Percentiles rank a stretch among this genome's conserved stretches.
Conservation (phyloP, 2,113 vertebrate species). For the Microcebus lehilahytsara region DNA sequence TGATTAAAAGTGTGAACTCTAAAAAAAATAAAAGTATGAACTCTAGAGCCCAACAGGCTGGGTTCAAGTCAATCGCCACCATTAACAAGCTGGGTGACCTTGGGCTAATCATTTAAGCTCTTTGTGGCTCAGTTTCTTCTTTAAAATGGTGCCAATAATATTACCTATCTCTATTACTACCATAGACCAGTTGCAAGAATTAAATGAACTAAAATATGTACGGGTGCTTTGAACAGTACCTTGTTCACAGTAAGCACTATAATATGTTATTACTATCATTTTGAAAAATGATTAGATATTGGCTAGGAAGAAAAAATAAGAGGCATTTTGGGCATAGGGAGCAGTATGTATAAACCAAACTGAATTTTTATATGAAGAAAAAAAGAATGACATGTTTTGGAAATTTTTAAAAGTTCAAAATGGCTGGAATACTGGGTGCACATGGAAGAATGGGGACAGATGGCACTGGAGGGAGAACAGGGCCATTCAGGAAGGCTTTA, state of each 20-base stretch:
- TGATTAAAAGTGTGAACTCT: background rate
- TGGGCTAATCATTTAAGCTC: background rate
- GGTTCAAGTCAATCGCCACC: background rate
- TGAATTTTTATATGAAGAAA: background rate
- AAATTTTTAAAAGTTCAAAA: background rate
- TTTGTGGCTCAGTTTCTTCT: background rate
- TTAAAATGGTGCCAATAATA: background rate
- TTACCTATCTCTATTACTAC: background rate
- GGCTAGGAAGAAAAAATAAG: background rate
- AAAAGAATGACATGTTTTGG: background rate
- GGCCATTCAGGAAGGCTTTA: background rate
- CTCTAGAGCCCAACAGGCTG: background rate
- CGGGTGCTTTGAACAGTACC: background rate
- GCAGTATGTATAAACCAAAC: background rate
- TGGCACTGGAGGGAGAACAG: background rate
- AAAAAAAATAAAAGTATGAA: background rate
- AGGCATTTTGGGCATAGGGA: background rate
- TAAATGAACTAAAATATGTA: background rate
- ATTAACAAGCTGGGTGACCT: background rate
- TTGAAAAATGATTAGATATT: background rate
- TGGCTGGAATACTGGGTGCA: background rate
- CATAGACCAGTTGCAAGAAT: background rate
- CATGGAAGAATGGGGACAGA: background rate
- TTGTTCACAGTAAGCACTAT: background rate
- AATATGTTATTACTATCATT: background rate